Evolutionary conservation across 2,888 invertebrate genomes (phyloP), one percentile per base, ranked within the genome.

Genomic region (Spisula solida): DNA sequence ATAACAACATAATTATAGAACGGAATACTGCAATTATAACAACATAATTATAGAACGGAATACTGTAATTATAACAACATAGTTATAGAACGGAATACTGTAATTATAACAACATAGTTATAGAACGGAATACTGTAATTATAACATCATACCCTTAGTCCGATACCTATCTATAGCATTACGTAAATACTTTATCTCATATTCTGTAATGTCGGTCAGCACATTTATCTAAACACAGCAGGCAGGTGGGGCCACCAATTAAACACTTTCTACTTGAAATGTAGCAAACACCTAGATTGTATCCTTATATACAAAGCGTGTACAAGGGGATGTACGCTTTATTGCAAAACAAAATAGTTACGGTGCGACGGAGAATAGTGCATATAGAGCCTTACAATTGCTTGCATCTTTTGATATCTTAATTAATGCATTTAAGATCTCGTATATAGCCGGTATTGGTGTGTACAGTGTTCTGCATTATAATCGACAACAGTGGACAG

Each of bases 151-250:
- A 25, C 4, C 8, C n/a, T n/a, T 25, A 66, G 25, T 66, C 60
- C 60, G 25, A 1, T n/a, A 25, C 0, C 60, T 66, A 66, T 25
- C 60, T 25, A n/a, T 66, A 66, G n/a, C 60, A 66, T 66, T 10
- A 25, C 25, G 60, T 66, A 66, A 66, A 66, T 66, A 66, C n/a
- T 66, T 66, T 66, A 66, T 66, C 60, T 66, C 60, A 25, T 66
- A 25, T 66, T 66, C 25, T 25, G 4, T 25, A 12, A 66, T 25
- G 60, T 66, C 60, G 60, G 60, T 66, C 60, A 25, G 4, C 12
- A 66, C 25, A 66, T n/a, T 66, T 66, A 66, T 66, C 60, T 66
- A 4, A 66, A 25, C 20, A 66, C 25, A n/a, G 60, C 60, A 66
- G 60, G 60, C 25, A n/a, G n/a, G n/a, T n/a, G n/a, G 60, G 60